Evolutionary conservation across 2,797 vertebrate species (phyloP), one percentile per base, ranked within the genome.

Genomic region (Falco cherrug): DNA sequence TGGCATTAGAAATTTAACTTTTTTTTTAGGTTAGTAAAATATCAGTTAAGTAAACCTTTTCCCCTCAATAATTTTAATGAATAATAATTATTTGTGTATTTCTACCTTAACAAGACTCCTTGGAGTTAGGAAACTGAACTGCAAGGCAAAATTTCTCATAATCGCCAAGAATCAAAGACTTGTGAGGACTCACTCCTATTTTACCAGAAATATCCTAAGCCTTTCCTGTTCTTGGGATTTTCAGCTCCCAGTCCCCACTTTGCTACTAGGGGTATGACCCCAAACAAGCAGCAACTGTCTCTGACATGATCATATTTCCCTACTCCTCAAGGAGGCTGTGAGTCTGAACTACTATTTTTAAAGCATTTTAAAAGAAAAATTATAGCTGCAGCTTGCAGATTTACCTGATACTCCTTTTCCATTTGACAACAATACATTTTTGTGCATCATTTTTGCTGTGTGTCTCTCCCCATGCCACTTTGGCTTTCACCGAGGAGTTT

Each of bases 401-500:
- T 59, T 82, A 19, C 67, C 61, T 54, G 37, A 16, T 54, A 20
- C 18, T 43, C 14, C 17, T 86, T 84, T 73, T 60, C 19, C 12
- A 29, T 71, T 70, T 85, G 22, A 77, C 3, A 1, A 53, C 22
- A 75, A 63, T 21, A 35, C 3, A 6, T n/a, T 87, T 89, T 28
- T 70, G 48, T 26, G 39, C 18, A 47, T 47, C 1, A 0, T 31
- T 80, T 83, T 88, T 74, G 33, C 41, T 60, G 6, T 19, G 16
- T 65, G 35, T n/a, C 56, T 47, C 8, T 31, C n/a, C 53, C 64
- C 16, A 4, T 8, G 12, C 28, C 0, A 0, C 29, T 10, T 1
- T 33, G 31, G 22, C 53, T 85, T 59, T 63, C 61, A 56, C 12
- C 1, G 2, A 56, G 37, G 28, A 37, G 10, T 16, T 3, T 39